Conservation (phyloP, 2,797 vertebrate genomes). For the Brotula barbata region DNA sequence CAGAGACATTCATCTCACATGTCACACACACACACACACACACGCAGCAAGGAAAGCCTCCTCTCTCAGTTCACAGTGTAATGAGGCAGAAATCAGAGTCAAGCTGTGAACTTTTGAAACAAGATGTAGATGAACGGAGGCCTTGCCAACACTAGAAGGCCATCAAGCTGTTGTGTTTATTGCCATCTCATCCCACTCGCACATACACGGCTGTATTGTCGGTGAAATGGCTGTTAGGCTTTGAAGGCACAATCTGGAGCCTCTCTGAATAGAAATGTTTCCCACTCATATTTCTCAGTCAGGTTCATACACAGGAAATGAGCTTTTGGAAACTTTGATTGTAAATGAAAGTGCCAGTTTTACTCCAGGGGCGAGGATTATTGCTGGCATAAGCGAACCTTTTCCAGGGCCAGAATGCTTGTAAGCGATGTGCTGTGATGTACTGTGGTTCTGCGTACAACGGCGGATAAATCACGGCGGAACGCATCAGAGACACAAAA, state of each 20-base stretch:
- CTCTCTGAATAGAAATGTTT: constrained; percentile 42
- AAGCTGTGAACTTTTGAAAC: constrained; percentile 74
- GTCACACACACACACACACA: constrained; percentile 15
- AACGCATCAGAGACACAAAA: not conserved
- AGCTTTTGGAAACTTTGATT: constrained; percentile 30
- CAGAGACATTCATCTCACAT: constrained; percentile 28
- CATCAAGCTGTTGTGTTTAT: constrained; percentile 71
- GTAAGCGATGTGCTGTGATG: too few species aligned
- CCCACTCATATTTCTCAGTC: constrained; percentile 30
- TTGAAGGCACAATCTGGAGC: constrained; percentile 54
- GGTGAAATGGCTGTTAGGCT: constrained; percentile 52
- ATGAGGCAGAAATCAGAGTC: constrained; percentile 74
- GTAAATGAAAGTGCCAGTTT: constrained; percentile 21
- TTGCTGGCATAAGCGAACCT: not conserved
- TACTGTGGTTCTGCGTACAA: too few species aligned
- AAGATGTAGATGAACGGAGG: constrained; percentile 69
- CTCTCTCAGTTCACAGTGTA: constrained; percentile 58
- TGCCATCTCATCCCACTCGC: constrained; percentile 52
- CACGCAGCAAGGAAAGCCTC: not conserved
- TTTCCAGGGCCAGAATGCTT: not conserved
- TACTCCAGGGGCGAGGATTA: constrained; percentile 2
- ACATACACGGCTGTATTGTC: constrained; percentile 42
- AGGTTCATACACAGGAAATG: constrained; percentile 23
- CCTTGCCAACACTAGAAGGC: constrained; percentile 63
- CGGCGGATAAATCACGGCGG: not conserved